Conservation (phyloP, 2,113 vertebrate genomes). For the Hemiprocne comata region DNA sequence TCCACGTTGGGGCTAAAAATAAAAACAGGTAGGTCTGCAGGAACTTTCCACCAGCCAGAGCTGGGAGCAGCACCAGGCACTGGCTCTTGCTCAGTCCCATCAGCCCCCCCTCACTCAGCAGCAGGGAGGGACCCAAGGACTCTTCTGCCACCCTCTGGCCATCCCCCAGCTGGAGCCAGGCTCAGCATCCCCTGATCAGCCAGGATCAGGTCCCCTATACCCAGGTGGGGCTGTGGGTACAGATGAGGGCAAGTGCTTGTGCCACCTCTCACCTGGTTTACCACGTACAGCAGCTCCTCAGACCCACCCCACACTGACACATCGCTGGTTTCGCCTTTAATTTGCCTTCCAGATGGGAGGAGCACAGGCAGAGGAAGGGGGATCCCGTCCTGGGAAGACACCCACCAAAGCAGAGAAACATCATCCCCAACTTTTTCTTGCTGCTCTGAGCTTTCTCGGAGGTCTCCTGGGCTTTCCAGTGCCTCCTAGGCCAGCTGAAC, state of each 20-base stretch:
- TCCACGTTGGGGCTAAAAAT: accelerated
- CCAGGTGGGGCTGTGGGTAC: accelerated
- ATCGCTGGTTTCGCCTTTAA: neutral
- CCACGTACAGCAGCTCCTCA: accelerated
- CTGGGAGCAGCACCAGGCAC: neutral
- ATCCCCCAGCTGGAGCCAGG: accelerated
- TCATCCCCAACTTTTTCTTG: neutral
- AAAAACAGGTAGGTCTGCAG: neutral
- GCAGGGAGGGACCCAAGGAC: neutral
- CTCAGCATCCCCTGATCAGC: accelerated
- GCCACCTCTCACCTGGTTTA: neutral
- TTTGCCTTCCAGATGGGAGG: neutral
- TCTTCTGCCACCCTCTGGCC: neutral
- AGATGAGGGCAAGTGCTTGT: neutral
- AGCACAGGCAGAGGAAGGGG: neutral
- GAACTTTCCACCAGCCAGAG: neutral
- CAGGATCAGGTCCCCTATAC: neutral
- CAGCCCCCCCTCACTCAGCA: too few species aligned
- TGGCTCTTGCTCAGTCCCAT: accelerated
- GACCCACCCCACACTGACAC: accelerated
- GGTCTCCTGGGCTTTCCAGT: accelerated
- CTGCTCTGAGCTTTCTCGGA: neutral
- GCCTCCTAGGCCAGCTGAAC: neutral
- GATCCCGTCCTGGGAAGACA: neutral
- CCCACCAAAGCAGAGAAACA: accelerated